phyloP scores from a whole-genome alignment of 2,113 vertebrate genomes.

The Abramis brama region DNA sequence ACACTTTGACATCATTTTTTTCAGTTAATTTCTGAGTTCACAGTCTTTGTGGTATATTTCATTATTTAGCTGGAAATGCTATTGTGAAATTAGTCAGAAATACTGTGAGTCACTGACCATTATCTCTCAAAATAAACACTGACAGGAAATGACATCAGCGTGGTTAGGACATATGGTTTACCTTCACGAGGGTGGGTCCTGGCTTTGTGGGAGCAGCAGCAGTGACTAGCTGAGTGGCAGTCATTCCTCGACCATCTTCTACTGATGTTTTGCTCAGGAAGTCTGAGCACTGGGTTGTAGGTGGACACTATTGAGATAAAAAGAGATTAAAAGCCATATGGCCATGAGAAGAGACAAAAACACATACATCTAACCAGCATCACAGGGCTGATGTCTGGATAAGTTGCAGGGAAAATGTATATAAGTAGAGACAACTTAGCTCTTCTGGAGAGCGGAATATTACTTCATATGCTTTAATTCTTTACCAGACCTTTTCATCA shows the following conservation, averaged over 20 bases:
- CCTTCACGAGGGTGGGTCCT: constrained; percentile 89
- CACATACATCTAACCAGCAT: background rate
- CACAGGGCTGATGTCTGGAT: background rate
- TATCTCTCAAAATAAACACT: constrained; percentile 35
- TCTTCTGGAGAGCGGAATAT: background rate
- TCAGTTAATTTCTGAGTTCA: background rate
- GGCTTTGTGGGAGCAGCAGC: constrained; percentile 78
- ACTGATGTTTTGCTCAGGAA: constrained; percentile 79
- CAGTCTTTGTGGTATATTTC: background rate
- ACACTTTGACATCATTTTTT: background rate
- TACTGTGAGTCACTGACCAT: constrained; percentile 42
- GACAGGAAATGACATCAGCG: constrained; percentile 47
- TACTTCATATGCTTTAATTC: background rate
- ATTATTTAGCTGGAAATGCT: constrained; percentile 1
- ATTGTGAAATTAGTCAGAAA: background rate
- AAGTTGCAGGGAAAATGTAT: background rate
- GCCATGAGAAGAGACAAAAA: background rate
- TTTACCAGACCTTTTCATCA: background rate
- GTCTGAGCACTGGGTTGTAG: constrained; percentile 77
- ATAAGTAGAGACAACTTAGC: background rate
- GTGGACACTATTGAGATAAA: constrained; percentile 76
- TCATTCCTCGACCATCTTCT: constrained; percentile 65
- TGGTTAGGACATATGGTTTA: constrained; percentile 57
- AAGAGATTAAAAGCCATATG: constrained; percentile 43
- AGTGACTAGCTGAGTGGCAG: constrained; percentile 67